Conservation (phyloP, 2,888 invertebrate genomes). For the Netelia inedita region DNA sequence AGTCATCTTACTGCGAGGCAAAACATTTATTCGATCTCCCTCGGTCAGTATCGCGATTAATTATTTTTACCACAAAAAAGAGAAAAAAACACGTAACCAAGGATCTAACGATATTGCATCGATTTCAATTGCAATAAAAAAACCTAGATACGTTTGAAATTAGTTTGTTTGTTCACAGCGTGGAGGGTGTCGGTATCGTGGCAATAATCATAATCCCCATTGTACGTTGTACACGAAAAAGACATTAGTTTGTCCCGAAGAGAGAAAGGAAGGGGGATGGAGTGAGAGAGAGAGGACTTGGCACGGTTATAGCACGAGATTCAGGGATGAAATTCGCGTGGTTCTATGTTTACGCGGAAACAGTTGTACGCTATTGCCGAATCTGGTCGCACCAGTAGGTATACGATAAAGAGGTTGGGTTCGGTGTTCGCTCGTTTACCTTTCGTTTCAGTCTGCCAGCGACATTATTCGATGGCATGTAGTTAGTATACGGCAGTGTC, state of each 20-base stretch:
- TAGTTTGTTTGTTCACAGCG: neutral
- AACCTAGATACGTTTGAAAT: too few relatives aligned
- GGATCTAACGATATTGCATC: too few relatives aligned
- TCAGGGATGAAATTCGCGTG: conserved; percentile 8
- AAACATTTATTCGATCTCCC: conserved; percentile 43
- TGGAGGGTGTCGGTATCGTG: neutral
- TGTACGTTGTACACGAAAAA: neutral
- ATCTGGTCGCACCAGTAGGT: conserved; percentile 36
- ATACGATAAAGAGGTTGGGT: conserved; percentile 43
- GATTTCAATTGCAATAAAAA: too few relatives aligned
- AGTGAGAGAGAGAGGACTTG: neutral
- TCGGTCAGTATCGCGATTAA: neutral
- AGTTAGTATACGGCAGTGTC: conserved; percentile 32
- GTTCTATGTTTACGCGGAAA: conserved; percentile 50
- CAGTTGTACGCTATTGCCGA: conserved; percentile 62
- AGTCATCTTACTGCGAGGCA: neutral
- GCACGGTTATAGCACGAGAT: neutral
- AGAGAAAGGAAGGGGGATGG: neutral
- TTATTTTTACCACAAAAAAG: too few relatives aligned
- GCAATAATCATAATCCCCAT: neutral
- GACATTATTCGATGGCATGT: conserved; percentile 53
- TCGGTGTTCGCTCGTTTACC: conserved; percentile 49
- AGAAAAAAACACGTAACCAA: too few relatives aligned
- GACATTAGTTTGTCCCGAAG: neutral
- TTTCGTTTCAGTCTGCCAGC: conserved; percentile 63